phyloP scores from a whole-genome alignment of 2,797 vertebrate genomes.

The Epinephelus awoara region DNA sequence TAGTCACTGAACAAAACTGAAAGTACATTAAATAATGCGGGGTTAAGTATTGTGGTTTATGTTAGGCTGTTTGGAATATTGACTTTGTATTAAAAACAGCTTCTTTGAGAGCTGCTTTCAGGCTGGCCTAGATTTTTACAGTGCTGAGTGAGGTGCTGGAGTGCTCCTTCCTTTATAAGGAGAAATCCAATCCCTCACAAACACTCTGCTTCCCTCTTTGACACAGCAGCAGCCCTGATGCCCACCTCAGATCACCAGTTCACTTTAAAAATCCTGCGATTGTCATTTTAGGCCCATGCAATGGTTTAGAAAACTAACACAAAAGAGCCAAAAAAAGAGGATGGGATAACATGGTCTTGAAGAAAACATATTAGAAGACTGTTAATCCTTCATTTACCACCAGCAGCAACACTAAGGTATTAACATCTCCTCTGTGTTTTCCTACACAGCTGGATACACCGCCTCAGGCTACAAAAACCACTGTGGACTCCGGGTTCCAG shows the following conservation, averaged over 20 bases:
- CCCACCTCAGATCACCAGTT: constrained; percentile 25
- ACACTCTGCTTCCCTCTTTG: not conserved
- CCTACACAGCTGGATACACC: constrained; percentile 23
- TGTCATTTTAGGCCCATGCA: constrained; percentile 9
- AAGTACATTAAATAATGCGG: not conserved
- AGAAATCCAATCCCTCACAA: constrained; percentile 19
- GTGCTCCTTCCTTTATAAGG: not conserved
- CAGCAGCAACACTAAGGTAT: not conserved
- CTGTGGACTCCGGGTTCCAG: constrained; percentile 27
- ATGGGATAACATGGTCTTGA: not conserved
- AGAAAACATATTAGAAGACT: not conserved
- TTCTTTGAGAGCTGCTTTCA: not conserved
- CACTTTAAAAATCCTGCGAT: constrained; percentile 8
- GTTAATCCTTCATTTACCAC: constrained; percentile 1
- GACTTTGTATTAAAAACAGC: constrained; percentile 12
- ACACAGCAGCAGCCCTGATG: not conserved
- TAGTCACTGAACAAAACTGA: not conserved
- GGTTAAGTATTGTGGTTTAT: not conserved
- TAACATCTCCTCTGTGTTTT: not conserved
- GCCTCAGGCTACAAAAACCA: constrained; percentile 29
- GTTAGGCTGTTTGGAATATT: not conserved
- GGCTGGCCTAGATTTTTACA: not conserved
- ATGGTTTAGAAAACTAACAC: constrained; percentile 9
- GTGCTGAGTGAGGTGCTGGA: not conserved
- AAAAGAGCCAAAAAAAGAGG: not conserved